These are phyloP conservation scores for Bettongia penicillata DNA, from an alignment of 2,113 vertebrate species.

Conservation along the genomic window DNA sequence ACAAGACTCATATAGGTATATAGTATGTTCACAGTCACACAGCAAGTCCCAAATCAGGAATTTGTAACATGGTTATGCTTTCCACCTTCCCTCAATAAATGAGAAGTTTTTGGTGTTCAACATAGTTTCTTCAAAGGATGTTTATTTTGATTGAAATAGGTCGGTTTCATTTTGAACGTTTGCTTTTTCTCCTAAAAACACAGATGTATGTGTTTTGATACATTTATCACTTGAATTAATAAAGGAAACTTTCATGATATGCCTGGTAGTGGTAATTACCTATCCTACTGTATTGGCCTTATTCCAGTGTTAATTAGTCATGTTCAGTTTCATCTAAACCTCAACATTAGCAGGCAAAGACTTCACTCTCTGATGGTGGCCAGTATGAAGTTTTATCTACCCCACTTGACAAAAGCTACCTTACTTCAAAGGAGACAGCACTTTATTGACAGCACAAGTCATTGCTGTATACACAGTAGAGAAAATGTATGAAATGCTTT, in stretches of 20 bases:
- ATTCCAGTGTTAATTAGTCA: slow-evolving; percentile 1
- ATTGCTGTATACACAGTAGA: slow-evolving; percentile 18
- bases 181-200: background rate
- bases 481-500: slow-evolving; percentile 54
- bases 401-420: slow-evolving; percentile 42
- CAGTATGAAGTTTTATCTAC: slow-evolving; percentile 31
- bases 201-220: background rate
- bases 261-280: background rate
- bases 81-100: background rate
- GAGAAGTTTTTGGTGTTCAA: background rate
- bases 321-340: background rate
- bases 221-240: background rate
- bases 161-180: background rate
- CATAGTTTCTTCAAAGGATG: background rate
- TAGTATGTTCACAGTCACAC: background rate
- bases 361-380: background rate
- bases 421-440: slow-evolving; percentile 19
- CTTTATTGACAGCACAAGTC: slow-evolving; percentile 58
- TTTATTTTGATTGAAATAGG: background rate
- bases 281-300: background rate
- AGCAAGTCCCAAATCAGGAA: background rate
- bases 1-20: background rate
- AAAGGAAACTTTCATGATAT: background rate
- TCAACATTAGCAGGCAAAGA: background rate
- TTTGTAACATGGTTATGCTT: background rate